Evolutionary conservation across 2,888 invertebrate species (phyloP), one percentile per base, ranked within the genome.

Genomic region (Hymenopus coronatus): DNA sequence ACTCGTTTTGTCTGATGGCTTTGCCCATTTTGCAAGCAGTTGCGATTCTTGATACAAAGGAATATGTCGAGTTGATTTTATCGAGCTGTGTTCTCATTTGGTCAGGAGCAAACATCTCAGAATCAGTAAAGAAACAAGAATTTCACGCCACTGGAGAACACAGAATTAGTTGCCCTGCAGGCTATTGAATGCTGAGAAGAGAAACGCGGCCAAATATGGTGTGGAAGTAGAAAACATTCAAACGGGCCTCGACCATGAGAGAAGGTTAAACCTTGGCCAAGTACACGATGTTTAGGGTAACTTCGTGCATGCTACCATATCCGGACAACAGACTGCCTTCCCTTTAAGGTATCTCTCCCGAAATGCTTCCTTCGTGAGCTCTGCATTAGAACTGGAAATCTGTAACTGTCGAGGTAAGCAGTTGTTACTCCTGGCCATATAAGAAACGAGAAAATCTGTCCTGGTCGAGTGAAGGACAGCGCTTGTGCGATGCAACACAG

Each of bases 191-290:
- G 84, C 33, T 40, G 85, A 28, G 30, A 30, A 85, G 46, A 88
- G 87, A 89, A 89, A 88, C 87, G 87, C 82, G 84, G 88, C 89
- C 90, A 87, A 90, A 90, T 90, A 90, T 82, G 90, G 90, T 82
- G n/a, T 86, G 86, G 54, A 86, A 86, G 28, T 86, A 20, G 86
- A 28, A 86, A 86, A 86, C 84, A 87, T 46, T 54, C 46, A 28
- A 85, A 40, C 40, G 46, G 85, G 25, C 85, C 85, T 85, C 85
- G 46, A 85, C 85, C 85, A 85, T 85, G 85, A 46, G 6, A 46
- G 40, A 85, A 85, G 85, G 85, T 85, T 46, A 85, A 46, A 85
- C 85, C 85, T 85, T 85, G 85, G 46, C 40, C 85, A 27, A 46
- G 54, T 70, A 70, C 54, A 70, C 54, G 54, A 70, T 70, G 54